These are phyloP conservation scores for Elgaria multicarinata DNA, from an alignment of 2,113 vertebrate species.

Conservation along the genomic window DNA sequence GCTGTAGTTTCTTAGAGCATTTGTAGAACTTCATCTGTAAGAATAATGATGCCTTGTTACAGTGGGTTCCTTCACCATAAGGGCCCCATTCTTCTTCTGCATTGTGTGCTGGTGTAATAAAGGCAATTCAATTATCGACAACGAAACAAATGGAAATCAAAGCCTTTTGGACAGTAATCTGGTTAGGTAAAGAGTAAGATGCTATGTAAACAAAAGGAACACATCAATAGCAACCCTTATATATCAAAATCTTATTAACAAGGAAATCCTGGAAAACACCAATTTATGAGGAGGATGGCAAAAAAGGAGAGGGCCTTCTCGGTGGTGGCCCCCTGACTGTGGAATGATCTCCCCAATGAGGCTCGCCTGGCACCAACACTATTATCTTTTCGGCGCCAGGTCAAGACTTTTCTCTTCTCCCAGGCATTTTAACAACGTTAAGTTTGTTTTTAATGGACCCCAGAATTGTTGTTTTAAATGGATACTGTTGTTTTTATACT, in stretches of 20 bases:
- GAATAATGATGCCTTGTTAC: not conserved
- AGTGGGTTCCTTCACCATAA: not conserved
- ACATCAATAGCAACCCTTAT: not conserved
- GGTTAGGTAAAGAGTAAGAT: not conserved
- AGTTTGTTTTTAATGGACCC: too few species aligned
- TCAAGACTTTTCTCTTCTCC: too few species aligned
- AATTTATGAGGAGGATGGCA: too few species aligned
- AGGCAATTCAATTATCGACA: not conserved
- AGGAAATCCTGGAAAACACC: not conserved
- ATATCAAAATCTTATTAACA: not conserved
- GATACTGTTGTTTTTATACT: too few species aligned
- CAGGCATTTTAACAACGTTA: too few species aligned
- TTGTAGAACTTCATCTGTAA: not conserved
- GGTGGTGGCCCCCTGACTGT: too few species aligned
- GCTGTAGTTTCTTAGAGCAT: too few species aligned
- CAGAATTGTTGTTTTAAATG: too few species aligned
- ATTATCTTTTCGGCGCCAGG: too few species aligned
- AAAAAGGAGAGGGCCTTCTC: too few species aligned
- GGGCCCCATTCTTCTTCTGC: not conserved
- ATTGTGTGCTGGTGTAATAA: not conserved
- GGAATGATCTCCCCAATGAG: too few species aligned
- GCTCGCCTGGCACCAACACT: too few species aligned
- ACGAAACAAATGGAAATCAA: not conserved
- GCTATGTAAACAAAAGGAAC: not conserved
- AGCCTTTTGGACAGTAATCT: not conserved